Percentiles rank a stretch among this genome's conserved stretches.
phyloP scores from a whole-genome alignment of 2,113 vertebrate genomes.

The Corythaeola cristata region DNA sequence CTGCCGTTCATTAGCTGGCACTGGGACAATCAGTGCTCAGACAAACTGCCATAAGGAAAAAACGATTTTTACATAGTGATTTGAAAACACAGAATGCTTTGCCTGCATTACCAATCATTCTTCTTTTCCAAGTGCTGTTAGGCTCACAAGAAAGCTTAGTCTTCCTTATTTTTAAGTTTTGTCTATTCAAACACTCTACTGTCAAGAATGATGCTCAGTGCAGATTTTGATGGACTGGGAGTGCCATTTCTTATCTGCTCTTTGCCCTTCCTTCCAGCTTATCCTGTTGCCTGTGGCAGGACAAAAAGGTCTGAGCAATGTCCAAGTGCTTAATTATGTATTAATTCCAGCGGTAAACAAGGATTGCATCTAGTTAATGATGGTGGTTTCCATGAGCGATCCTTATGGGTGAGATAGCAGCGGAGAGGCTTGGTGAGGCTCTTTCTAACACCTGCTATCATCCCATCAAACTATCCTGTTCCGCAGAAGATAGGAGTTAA shows the following conservation, averaged over 20 bases:
- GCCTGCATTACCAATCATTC: not conserved
- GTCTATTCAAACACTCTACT: not conserved
- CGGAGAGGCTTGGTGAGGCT: not conserved
- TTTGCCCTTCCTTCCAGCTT: not conserved
- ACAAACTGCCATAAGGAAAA: not conserved
- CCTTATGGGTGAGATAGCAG: fast-evolving
- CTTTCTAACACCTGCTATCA: not conserved
- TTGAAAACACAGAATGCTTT: not conserved
- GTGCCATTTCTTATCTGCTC: not conserved
- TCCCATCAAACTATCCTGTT: not conserved
- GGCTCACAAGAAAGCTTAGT: not conserved
- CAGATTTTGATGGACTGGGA: not conserved
- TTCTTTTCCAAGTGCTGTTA: not conserved
- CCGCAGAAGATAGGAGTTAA: not conserved
- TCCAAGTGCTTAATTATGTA: not conserved
- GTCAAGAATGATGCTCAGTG: not conserved
- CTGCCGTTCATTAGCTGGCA: not conserved
- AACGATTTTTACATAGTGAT: not conserved
- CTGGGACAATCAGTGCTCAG: not conserved
- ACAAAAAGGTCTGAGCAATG: not conserved
- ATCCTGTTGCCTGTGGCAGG: not conserved
- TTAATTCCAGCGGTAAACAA: not conserved
- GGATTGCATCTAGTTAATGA: not conserved
- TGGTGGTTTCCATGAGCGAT: not conserved
- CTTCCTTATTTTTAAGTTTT: not conserved